Conservation (phyloP, 1,140 invertebrate species). For the Nilaparvata lugens region DNA sequence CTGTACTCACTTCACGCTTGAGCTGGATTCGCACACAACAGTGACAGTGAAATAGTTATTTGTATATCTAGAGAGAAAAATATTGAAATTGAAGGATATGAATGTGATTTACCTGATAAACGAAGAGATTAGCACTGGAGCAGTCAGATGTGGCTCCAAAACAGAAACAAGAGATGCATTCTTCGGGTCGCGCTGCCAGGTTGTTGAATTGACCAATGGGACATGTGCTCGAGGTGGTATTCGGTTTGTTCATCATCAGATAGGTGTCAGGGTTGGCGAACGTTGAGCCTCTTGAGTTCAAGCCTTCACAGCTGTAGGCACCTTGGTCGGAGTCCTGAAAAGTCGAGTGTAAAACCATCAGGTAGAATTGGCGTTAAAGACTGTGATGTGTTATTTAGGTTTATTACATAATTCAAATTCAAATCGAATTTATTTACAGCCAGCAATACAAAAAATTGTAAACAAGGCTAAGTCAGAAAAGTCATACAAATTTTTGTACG, state of each 20-base stretch:
- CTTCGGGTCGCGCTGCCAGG: slow-evolving; percentile 50
- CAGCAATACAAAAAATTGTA: no score
- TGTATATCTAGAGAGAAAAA: slow-evolving; percentile 1
- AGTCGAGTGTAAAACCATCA: background rate
- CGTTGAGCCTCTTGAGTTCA: slow-evolving; percentile 74
- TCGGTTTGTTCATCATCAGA: slow-evolving; percentile 65
- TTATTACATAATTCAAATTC: no score
- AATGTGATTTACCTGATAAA: slow-evolving; percentile 60
- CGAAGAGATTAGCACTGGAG: slow-evolving; percentile 71
- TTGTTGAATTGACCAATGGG: slow-evolving; percentile 72
- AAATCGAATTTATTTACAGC: no score
- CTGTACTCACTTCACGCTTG: no score
- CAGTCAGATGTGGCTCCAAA: slow-evolving; percentile 78
- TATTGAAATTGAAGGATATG: background rate
- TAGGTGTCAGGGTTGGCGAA: slow-evolving; percentile 88
- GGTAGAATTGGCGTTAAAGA: no score
- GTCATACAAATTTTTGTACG: no score
- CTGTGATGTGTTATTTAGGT: no score
- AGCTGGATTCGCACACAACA: no score
- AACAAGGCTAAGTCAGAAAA: no score
- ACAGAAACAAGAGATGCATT: slow-evolving; percentile 92
- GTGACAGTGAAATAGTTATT: no score
- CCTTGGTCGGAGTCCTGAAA: slow-evolving; percentile 67
- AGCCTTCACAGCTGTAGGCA: slow-evolving; percentile 94
- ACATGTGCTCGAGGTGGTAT: slow-evolving; percentile 57